Base-by-base conservation (phyloP, 2,888 invertebrate species). In the Parasteatoda lunata region DNA sequence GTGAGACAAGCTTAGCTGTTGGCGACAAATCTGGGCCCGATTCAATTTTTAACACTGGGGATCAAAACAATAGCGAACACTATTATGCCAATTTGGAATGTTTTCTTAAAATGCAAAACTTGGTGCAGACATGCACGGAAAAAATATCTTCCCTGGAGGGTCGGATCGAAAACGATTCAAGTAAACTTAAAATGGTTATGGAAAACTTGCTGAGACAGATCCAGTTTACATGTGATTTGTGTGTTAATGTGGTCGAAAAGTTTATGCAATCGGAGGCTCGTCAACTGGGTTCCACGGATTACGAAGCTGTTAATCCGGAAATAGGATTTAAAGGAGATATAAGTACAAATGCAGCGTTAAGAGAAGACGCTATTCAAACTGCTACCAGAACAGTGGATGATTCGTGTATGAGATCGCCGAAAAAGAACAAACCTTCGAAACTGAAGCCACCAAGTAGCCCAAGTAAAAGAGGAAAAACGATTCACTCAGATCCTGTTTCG, bases 121-220 rank as follows among this genome's bases (percentile, higher is more conserved):
- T 54, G 69, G 8, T 71, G 4, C 51, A 65, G 4, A 15, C 6
- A 4, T 72, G 77, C 11, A 48, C 45, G 4, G 54, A 65, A 15
- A 84, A 66, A 54, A 30, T 77, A 9, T 48, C 9, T 15, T 65
- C 54, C 11, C 30, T 73, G 68, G 78, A 68, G 7, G 59, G 48
- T n/a, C 51, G 59, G 6, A 51, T 84, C n/a, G 72, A 84, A 6
- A 65, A 77, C n/a, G 51, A 52, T 1, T 52, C 77, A 8, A 47
- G 15, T 5, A 54, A 52, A 13, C n/a, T 64, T 5, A 52, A 51
- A 13, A 47, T 51, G 48, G 47, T 77, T 8, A 51, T 49, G 4
- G 66, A 77, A 0, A 13, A 45, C 7, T 30, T 77, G 13, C n/a
- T 52, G 4, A 30, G 52, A 45, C 64, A 77, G 30, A n/a, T 77